Evolutionary conservation across 2,113 vertebrate species (phyloP).

Genomic region (Tympanuchus pallidicinctus): DNA sequence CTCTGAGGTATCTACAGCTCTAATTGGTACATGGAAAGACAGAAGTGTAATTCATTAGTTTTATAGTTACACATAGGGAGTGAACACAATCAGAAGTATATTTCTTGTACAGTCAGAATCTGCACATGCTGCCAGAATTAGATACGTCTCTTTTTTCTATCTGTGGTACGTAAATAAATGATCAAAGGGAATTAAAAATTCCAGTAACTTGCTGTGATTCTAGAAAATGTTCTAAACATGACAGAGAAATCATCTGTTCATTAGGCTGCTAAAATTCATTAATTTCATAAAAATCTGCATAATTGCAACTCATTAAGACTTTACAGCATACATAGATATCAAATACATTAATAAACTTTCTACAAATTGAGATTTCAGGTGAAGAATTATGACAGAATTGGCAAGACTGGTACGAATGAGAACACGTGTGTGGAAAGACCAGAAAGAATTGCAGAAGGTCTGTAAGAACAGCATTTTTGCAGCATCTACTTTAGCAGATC

Average conservation of each 20-base stretch:
- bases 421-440: neutral
- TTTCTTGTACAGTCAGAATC: neutral
- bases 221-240: neutral
- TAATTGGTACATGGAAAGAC: constrained; percentile 15
- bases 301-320: neutral
- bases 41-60: neutral
- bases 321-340: neutral
- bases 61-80: neutral
- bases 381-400: neutral
- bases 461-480: neutral
- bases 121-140: neutral
- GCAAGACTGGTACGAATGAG: neutral
- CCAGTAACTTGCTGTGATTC: neutral
- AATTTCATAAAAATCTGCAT: neutral
- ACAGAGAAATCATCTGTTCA: neutral
- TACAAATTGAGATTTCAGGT: neutral
- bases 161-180: neutral
- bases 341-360: neutral
- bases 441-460: neutral
- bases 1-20: constrained; percentile 73
- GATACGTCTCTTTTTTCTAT: neutral
- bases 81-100: neutral
- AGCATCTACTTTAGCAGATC: neutral
- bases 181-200: neutral
- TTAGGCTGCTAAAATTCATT: neutral